Evolutionary conservation across 1,140 invertebrate species (phyloP).

Genomic region (Patella vulgata): DNA sequence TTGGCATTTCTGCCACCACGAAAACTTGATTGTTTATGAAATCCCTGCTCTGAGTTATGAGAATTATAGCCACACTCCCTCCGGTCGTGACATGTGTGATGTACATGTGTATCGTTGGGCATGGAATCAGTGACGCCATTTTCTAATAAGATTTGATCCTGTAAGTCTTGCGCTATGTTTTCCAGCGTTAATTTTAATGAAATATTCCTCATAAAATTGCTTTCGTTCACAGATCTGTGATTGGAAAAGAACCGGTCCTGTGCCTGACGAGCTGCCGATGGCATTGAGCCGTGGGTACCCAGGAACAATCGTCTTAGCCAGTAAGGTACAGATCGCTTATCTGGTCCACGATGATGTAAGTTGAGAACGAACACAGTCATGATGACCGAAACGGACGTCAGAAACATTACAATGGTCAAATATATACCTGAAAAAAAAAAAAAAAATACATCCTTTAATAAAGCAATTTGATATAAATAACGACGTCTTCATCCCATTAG

Average conservation of each 20-base stretch:
- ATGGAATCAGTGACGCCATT: slow-evolving; percentile 21
- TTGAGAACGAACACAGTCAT: slow-evolving; percentile 66
- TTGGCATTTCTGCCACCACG: slow-evolving; percentile 17
- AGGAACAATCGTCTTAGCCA: slow-evolving; percentile 56
- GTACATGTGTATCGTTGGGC: slow-evolving; percentile 8
- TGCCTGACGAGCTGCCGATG: slow-evolving; percentile 17
- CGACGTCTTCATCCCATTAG: too few species aligned
- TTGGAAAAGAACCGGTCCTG: slow-evolving; percentile 8
- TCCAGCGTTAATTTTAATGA: slow-evolving; percentile 57
- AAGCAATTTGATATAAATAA: too few species aligned
- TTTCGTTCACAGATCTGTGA: slow-evolving; percentile 22
- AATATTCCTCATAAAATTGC: slow-evolving; percentile 41
- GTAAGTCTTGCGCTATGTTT: slow-evolving; percentile 57
- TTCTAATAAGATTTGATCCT: slow-evolving; percentile 51
- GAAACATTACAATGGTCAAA: slow-evolving; percentile 65
- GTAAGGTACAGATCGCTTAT: slow-evolving; percentile 50
- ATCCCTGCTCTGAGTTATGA: not conserved
- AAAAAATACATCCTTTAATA: too few species aligned
- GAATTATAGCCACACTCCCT: not conserved
- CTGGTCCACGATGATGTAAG: slow-evolving; percentile 60
- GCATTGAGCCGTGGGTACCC: slow-evolving; percentile 19
- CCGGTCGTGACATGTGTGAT: not conserved
- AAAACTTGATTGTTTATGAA: slow-evolving; percentile 1
- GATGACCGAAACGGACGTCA: slow-evolving; percentile 66
- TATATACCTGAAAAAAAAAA: slow-evolving; percentile 61